Evolutionary conservation across 2,888 invertebrate genomes (phyloP).

Genomic region (Heliconius ismenius): DNA sequence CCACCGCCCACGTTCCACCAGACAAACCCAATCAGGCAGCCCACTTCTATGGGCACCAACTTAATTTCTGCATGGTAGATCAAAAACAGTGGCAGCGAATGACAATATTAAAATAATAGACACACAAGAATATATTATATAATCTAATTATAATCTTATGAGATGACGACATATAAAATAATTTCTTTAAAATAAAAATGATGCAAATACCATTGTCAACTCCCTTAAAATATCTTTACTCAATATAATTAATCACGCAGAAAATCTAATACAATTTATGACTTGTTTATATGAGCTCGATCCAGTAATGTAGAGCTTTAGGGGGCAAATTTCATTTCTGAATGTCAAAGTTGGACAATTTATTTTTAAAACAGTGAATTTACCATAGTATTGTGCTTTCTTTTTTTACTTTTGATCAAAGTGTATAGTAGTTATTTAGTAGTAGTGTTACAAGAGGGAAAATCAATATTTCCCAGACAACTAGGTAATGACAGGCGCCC

Average conservation of each 20-base stretch:
- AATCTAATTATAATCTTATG: not conserved
- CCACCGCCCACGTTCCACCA: slow-evolving; percentile 41
- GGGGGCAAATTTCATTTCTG: not conserved
- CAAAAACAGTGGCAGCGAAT: slow-evolving; percentile 18
- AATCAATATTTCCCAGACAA: slow-evolving; percentile 15
- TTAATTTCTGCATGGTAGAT: slow-evolving; percentile 31
- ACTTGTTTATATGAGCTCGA: slow-evolving; percentile 28
- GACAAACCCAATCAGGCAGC: slow-evolving; percentile 33
- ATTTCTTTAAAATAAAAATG: not conserved
- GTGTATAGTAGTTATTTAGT: no score
- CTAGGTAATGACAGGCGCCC: slow-evolving; percentile 27
- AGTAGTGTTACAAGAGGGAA: not conserved
- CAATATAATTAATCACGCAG: slow-evolving; percentile 39
- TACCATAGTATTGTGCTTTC: not conserved
- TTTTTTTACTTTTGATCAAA: no score
- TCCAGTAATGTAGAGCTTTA: slow-evolving; percentile 22
- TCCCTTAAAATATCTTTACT: slow-evolving; percentile 38
- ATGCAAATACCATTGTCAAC: slow-evolving; percentile 31
- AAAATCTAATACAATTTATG: slow-evolving; percentile 41
- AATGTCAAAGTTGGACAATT: not conserved
- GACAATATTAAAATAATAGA: not conserved
- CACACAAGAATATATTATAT: not conserved
- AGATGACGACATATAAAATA: not conserved
- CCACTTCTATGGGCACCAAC: slow-evolving; percentile 27
- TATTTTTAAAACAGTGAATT: not conserved